Evolutionary conservation across 2,113 vertebrate genomes (phyloP), one percentile per base, ranked within the genome.

Genomic region (Sarotherodon lohbergeri): DNA sequence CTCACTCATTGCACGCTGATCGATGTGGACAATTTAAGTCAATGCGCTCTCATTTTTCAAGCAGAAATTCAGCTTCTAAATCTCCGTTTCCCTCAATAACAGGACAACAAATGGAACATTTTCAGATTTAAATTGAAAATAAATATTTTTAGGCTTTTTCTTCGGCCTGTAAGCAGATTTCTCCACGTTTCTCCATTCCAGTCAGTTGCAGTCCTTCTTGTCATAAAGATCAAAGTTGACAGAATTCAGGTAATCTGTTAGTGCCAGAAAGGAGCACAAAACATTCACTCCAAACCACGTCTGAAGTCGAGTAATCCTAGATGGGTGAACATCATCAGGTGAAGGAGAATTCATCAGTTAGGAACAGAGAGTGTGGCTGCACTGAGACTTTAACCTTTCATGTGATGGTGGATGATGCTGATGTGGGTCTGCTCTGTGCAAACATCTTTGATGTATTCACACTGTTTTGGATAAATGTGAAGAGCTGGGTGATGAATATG

Each of bases 101-200:
- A 76, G 16, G 16, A 48, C 3, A 19, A 12, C 43, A 50, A 50
- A 50, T 50, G 9, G 16, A 50, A 50, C 6, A 76, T 76, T 11
- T 32, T 29, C 0, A 5, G 16, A 19, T 12, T 76, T 0, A 19
- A 0, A 19, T 0, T 12, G 3, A 78, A 78, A 78, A 19, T 17
- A 43, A 71, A 22, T 41, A 73, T 73, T 73, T 73, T 27, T 46
- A 16, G 24, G 9, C 22, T 73, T 46, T 29, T 76, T 27, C 71
- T 48, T 48, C 2, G 2, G 41, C 6, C 41, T 7, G 43, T 48
- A 16, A 7, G 6, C 16, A 17, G 6, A 4, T 50, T 17, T 50
- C 48, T 17, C 36, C 36, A 39, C 10, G 39, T 8, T 8, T 19
- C 7, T 50, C 12, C 3, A 50, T 19, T 19, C 16, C 48, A 50